A percentile compares a stretch with the other conserved stretches of the same genome.
phyloP scores from a whole-genome alignment of 2,888 invertebrate genomes.

The Cheiracanthium punctorium region DNA sequence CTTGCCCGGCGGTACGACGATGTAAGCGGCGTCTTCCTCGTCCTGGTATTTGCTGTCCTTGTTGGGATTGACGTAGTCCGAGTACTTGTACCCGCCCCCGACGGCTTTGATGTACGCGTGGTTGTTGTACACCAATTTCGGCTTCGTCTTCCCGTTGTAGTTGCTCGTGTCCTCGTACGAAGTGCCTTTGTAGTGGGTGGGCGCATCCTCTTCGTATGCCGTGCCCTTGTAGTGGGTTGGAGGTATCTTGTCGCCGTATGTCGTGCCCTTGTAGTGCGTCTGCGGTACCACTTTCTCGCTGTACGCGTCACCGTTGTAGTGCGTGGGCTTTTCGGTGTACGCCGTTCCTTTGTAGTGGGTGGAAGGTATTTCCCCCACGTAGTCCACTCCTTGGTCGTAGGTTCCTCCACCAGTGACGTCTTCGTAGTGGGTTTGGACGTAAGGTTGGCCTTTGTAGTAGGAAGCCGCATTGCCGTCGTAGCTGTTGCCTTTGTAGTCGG shows the following conservation, averaged over 20 bases:
- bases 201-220: background rate
- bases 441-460: background rate
- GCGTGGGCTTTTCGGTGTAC: background rate
- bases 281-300: background rate
- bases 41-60: background rate
- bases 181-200: conserved; percentile 29
- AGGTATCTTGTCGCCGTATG: background rate
- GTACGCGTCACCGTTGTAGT: background rate
- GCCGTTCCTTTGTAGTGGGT: conserved; percentile 27
- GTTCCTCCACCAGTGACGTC: background rate
- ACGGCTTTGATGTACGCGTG: conserved; percentile 46
- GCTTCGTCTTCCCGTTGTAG: background rate
- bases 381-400: conserved; percentile 15
- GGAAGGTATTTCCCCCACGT: background rate
- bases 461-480: background rate
- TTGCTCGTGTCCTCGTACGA: background rate
- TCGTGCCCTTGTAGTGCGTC: conserved; percentile 33
- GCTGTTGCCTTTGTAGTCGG: conserved; percentile 14
- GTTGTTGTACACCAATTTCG: background rate
- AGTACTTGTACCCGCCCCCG: conserved; percentile 27
- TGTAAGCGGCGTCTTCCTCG: background rate
- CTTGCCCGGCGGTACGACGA: conserved; percentile 36
- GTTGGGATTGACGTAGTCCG: conserved; percentile 18
- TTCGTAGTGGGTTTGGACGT: background rate
- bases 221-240: conserved; percentile 30